These are phyloP conservation scores for Drosophila ezoana DNA, from an alignment of 2,888 invertebrate genomes.

Conservation along the genomic window DNA sequence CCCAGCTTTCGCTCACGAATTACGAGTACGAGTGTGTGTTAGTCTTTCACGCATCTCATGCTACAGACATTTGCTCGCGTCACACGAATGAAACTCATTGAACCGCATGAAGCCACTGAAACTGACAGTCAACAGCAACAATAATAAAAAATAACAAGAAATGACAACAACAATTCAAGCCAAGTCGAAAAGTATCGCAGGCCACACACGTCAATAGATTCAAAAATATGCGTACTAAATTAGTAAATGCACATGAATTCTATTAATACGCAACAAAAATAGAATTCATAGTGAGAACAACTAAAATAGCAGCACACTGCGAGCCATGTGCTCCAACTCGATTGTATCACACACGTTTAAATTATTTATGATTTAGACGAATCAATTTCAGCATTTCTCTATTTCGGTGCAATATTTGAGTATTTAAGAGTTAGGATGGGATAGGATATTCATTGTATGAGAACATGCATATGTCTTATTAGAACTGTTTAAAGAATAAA, in stretches of 20 bases:
- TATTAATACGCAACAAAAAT: constrained; percentile 49
- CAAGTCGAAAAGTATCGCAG: constrained; percentile 33
- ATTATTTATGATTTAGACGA: background rate
- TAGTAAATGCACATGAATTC: constrained; percentile 42
- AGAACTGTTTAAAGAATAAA: no score
- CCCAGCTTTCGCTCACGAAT: constrained; percentile 11
- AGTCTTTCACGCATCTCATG: constrained; percentile 22
- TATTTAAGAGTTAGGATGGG: no score
- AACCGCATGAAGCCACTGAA: constrained; percentile 66
- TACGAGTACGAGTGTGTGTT: constrained; percentile 4
- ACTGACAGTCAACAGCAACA: constrained; percentile 59
- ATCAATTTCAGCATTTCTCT: constrained; percentile 2
- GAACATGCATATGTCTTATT: no score
- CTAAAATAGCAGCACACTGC: constrained; percentile 10
- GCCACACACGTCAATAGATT: constrained; percentile 57
- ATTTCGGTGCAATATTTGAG: no score
- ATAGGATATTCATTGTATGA: no score
- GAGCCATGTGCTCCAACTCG: constrained; percentile 25
- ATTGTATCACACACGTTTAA: constrained; percentile 12
- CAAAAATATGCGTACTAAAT: constrained; percentile 62
- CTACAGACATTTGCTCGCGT: constrained; percentile 32
- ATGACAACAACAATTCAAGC: constrained; percentile 16
- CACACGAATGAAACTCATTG: constrained; percentile 58
- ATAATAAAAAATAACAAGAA: constrained; percentile 16
- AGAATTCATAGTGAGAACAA: constrained; percentile 27